phyloP scores from a whole-genome alignment of 2,888 invertebrate genomes.

The Aphidius colemani region DNA sequence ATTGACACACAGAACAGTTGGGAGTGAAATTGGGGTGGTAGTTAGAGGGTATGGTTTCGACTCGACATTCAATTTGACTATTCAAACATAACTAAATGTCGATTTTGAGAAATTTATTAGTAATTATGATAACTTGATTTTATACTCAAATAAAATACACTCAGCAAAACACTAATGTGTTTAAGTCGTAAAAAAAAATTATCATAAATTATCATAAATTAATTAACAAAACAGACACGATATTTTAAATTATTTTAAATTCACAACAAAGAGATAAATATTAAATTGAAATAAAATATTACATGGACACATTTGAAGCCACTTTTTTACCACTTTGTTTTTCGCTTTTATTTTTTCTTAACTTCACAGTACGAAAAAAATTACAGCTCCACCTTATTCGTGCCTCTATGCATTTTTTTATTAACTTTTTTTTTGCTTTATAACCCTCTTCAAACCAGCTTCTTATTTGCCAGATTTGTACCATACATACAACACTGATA shows the following conservation, averaged over 20 bases:
- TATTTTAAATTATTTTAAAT: too few species aligned
- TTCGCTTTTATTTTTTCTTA: background rate
- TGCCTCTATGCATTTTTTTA: constrained; percentile 24
- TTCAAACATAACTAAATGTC: constrained; percentile 16
- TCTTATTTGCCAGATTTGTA: constrained; percentile 2
- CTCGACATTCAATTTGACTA: constrained; percentile 15
- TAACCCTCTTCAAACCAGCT: constrained; percentile 1
- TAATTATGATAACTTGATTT: background rate
- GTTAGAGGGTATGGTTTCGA: constrained; percentile 2
- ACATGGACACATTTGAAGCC: constrained; percentile 1
- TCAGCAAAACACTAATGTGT: background rate
- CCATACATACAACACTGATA: constrained; percentile 7
- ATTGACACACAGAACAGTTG: constrained; percentile 10
- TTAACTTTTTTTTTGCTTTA: constrained; percentile 3
- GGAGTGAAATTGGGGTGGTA: background rate
- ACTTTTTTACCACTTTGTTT: constrained; percentile 23
- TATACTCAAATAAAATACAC: background rate
- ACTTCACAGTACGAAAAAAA: constrained; percentile 11
- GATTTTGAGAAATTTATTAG: background rate
- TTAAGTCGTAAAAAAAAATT: background rate
- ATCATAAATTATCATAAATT: background rate
- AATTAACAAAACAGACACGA: background rate
- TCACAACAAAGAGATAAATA: background rate
- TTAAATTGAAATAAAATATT: background rate
- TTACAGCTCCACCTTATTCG: constrained; percentile 21